A percentile compares a stretch with the other conserved stretches of the same genome.
phyloP scores from a whole-genome alignment of 2,888 invertebrate species.

The Agrilus biguttatus region DNA sequence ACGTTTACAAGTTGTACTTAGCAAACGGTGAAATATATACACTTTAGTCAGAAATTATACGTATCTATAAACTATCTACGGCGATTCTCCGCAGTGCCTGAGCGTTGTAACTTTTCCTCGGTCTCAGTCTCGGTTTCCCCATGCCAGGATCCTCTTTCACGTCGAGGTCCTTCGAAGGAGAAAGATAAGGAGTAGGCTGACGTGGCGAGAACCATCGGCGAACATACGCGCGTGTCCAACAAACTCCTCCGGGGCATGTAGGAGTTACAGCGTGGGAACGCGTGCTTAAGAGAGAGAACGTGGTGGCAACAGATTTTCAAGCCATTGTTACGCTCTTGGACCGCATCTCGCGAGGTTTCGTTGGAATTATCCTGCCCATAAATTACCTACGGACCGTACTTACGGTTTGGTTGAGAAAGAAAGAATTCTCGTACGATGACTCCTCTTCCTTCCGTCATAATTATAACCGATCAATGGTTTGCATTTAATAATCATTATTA shows the following conservation, averaged over 20 bases:
- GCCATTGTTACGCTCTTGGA: too few species aligned
- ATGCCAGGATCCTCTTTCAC: conserved; percentile 5
- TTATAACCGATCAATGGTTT: too few species aligned
- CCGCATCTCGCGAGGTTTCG: too few species aligned
- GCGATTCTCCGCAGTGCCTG: conserved; percentile 6
- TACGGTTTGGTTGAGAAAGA: too few species aligned
- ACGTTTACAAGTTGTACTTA: conserved; percentile 17
- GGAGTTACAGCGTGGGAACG: conserved; percentile 20
- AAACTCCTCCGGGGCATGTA: conserved; percentile 28
- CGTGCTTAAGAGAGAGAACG: conserved; percentile 10
- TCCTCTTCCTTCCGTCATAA: too few species aligned
- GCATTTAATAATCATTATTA: too few species aligned
- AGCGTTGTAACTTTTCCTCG: conserved; percentile 3
- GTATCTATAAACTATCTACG: conserved; percentile 14
- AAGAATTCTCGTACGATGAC: too few species aligned
- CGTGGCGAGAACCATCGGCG: conserved; percentile 9
- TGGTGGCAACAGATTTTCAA: conserved; percentile 13
- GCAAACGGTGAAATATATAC: conserved; percentile 15
- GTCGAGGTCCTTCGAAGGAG: conserved; percentile 1
- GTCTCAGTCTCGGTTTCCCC: too few species aligned
- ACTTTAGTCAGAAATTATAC: conserved; percentile 13
- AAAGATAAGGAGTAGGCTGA: conserved; percentile 5
- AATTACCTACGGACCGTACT: too few species aligned
- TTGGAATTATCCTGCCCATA: too few species aligned
- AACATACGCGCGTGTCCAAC: conserved; percentile 26